phyloP scores from a whole-genome alignment of 2,113 vertebrate genomes.

The Pterophyllum scalare region DNA sequence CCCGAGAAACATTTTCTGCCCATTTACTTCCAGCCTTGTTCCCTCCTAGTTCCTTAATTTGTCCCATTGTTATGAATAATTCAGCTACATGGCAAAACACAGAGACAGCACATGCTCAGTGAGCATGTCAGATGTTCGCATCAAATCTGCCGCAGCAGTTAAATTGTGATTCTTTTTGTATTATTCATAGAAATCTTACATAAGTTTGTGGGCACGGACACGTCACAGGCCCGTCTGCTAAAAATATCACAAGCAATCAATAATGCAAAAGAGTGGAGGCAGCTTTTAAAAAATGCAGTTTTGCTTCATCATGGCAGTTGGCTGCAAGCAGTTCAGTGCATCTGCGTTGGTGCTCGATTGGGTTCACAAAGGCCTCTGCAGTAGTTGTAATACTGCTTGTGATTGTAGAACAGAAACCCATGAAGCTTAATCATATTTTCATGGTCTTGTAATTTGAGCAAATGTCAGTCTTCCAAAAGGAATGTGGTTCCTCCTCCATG shows the following conservation, averaged over 20 bases:
- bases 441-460: no score
- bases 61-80: constrained; percentile 57
- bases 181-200: constrained; percentile 68
- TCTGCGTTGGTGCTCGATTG: background rate
- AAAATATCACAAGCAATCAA: constrained; percentile 74
- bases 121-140: constrained; percentile 18
- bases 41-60: background rate
- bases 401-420: no score
- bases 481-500: no score
- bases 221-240: constrained; percentile 37
- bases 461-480: no score
- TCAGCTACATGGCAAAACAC: constrained; percentile 34
- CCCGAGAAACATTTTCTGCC: constrained; percentile 30
- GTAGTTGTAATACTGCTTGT: background rate
- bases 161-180: constrained; percentile 38
- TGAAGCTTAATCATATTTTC: no score
- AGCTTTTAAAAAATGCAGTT: constrained; percentile 44
- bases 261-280: constrained; percentile 62
- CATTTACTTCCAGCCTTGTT: constrained; percentile 16
- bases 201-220: constrained; percentile 54
- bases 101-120: constrained; percentile 28
- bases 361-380: constrained; percentile 6
- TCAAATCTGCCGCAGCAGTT: constrained; percentile 6
- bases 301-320: constrained; percentile 37
- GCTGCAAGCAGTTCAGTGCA: background rate